Conservation (phyloP, 2,113 vertebrate species). For the Nerophis lumbriciformis region DNA sequence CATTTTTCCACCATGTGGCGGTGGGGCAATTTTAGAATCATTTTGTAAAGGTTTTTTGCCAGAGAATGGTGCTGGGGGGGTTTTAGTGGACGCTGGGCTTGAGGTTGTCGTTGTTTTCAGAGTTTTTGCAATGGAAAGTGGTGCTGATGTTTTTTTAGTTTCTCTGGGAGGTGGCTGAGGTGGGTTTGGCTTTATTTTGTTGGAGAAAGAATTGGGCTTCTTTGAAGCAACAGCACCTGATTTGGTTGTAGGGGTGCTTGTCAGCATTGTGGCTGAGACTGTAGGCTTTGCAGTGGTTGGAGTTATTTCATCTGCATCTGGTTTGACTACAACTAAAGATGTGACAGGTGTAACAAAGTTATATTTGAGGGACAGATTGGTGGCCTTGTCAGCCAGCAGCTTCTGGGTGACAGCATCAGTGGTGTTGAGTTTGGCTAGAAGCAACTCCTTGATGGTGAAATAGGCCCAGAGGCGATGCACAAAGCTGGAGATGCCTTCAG, state of each 20-base stretch:
- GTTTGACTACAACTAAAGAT: conserved; percentile 77
- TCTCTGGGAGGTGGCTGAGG: conserved; percentile 33
- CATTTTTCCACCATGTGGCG: conserved; percentile 26
- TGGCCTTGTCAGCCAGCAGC: conserved; percentile 73
- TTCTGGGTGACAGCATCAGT: conserved; percentile 56
- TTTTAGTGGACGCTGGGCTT: conserved; percentile 34
- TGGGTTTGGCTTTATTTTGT: conserved; percentile 40
- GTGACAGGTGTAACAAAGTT: conserved; percentile 82
- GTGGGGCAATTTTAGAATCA: conserved; percentile 26
- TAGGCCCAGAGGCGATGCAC: conserved; percentile 80
- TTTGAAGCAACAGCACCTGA: conserved; percentile 8
- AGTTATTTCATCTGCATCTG: conserved; percentile 60
- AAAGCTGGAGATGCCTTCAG: conserved; percentile 62
- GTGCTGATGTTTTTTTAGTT: conserved; percentile 20
- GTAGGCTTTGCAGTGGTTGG: conserved; percentile 44
- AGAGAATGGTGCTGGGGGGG: conserved; percentile 29
- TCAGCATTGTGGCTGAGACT: conserved; percentile 24
- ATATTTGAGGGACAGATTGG: conserved; percentile 79
- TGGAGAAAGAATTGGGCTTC: conserved; percentile 25
- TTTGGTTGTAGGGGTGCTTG: conserved; percentile 26
- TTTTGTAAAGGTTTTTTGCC: conserved; percentile 42
- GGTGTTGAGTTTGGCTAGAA: conserved; percentile 68
- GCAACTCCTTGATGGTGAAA: conserved; percentile 77
- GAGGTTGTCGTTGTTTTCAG: conserved; percentile 40
- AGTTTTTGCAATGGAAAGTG: conserved; percentile 25